phyloP scores from a whole-genome alignment of 1,140 invertebrate species.

The Hyles vespertilio region DNA sequence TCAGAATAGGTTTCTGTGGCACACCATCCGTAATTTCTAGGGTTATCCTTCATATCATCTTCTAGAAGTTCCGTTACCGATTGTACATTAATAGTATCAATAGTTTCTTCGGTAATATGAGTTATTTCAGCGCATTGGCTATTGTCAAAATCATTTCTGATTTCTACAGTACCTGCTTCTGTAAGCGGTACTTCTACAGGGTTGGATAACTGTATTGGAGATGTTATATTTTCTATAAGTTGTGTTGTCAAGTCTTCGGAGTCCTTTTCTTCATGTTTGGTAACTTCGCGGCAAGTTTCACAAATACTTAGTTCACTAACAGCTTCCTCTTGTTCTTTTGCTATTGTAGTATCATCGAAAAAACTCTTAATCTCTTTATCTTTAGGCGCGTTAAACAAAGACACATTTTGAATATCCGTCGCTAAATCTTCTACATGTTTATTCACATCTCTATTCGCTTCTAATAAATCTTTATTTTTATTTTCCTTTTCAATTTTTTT shows the following conservation, averaged over 20 bases:
- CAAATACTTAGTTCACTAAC: constrained; percentile 50
- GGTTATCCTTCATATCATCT: constrained; percentile 14
- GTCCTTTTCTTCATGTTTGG: constrained; percentile 47
- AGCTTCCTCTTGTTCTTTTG: constrained; percentile 14
- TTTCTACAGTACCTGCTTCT: constrained; percentile 22
- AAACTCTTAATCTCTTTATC: background rate
- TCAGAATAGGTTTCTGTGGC: constrained; percentile 9
- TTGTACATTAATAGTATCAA: constrained; percentile 46
- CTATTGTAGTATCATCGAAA: background rate
- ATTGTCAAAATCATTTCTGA: constrained; percentile 25
- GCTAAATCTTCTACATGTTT: too few species aligned
- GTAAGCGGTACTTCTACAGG: constrained; percentile 48
- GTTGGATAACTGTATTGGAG: constrained; percentile 60
- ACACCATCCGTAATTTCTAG: constrained; percentile 40
- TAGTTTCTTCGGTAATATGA: constrained; percentile 51
- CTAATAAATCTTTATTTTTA: background rate
- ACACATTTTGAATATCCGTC: too few species aligned
- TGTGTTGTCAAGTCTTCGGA: constrained; percentile 55
- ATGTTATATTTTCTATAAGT: constrained; percentile 64
- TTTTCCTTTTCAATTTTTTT: background rate
- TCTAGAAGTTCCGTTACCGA: constrained; percentile 42
- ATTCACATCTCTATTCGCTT: background rate
- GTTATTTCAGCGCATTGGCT: constrained; percentile 43
- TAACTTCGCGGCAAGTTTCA: constrained; percentile 57
- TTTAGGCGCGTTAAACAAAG: too few species aligned